Evolutionary conservation across 2,113 vertebrate species (phyloP).

Genomic region (Spheniscus mendiculus): DNA sequence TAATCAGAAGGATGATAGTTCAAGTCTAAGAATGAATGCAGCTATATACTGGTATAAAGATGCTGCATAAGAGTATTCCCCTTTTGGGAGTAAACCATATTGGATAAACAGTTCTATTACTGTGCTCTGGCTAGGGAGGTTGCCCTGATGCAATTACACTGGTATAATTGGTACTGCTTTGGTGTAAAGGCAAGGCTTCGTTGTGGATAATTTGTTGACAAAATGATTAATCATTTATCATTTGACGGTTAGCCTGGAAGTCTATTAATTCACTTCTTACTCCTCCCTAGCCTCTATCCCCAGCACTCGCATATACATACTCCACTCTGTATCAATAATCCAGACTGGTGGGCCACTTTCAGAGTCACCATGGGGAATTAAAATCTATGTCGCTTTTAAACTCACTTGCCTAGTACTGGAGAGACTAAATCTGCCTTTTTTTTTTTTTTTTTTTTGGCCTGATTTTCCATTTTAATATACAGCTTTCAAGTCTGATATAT

Average conservation of each 20-base stretch:
- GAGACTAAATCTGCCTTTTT: not conserved
- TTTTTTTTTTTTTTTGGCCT: not conserved
- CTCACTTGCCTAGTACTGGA: not conserved
- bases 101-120: slow-evolving; percentile 58
- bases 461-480: not conserved
- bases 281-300: slow-evolving; percentile 8
- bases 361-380: not conserved
- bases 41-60: not conserved
- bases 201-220: slow-evolving; percentile 66
- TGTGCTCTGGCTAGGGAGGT: slow-evolving; percentile 25
- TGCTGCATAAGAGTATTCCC: not conserved
- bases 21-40: not conserved
- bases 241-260: slow-evolving; percentile 41
- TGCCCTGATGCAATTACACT: slow-evolving; percentile 48
- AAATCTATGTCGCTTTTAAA: not conserved
- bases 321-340: not conserved
- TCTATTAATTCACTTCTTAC: slow-evolving; percentile 43
- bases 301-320: not conserved
- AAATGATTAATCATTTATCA: slow-evolving; percentile 68
- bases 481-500: slow-evolving; percentile 24
- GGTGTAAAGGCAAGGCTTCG: slow-evolving; percentile 50
- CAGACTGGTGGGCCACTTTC: not conserved
- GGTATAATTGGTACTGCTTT: slow-evolving; percentile 55
- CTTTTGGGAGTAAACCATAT: slow-evolving; percentile 43
- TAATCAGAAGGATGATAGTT: not conserved